These are phyloP conservation scores for Daubentonia madagascariensis DNA, from an alignment of 2,113 vertebrate species.

Conservation along the genomic window DNA sequence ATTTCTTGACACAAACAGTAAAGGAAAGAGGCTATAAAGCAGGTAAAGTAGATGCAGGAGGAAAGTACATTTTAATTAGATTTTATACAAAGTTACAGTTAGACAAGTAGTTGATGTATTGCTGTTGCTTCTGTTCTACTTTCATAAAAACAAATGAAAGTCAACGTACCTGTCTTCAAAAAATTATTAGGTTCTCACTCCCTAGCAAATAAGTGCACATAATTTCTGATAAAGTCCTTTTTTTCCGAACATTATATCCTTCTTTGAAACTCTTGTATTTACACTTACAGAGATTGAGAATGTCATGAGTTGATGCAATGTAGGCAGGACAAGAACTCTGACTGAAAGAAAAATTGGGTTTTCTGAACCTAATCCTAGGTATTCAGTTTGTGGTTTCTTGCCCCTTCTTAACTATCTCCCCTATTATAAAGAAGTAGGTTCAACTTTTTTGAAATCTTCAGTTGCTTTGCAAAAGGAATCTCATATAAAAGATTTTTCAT, in stretches of 20 bases:
- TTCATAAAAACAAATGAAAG: neutral
- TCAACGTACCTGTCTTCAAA: neutral
- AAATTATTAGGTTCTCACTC: neutral
- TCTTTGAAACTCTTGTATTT: neutral
- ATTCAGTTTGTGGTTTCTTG: neutral
- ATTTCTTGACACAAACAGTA: neutral
- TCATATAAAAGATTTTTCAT: neutral
- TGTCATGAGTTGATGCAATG: neutral
- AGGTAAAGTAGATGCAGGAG: neutral
- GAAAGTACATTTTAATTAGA: conserved; percentile 9
- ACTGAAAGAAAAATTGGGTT: neutral
- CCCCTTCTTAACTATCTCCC: neutral
- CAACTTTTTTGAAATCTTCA: neutral
- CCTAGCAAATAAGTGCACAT: neutral
- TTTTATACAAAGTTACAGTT: neutral
- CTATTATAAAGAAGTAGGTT: neutral
- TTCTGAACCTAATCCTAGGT: neutral
- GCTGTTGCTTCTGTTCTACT: neutral
- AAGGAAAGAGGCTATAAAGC: neutral
- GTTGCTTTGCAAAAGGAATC: neutral
- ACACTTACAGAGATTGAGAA: neutral
- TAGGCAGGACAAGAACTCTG: neutral
- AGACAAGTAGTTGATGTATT: neutral
- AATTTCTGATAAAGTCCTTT: neutral
- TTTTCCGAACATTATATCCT: neutral